phyloP scores from a whole-genome alignment of 1,140 invertebrate genomes.

The Zaprionus camerounensis region DNA sequence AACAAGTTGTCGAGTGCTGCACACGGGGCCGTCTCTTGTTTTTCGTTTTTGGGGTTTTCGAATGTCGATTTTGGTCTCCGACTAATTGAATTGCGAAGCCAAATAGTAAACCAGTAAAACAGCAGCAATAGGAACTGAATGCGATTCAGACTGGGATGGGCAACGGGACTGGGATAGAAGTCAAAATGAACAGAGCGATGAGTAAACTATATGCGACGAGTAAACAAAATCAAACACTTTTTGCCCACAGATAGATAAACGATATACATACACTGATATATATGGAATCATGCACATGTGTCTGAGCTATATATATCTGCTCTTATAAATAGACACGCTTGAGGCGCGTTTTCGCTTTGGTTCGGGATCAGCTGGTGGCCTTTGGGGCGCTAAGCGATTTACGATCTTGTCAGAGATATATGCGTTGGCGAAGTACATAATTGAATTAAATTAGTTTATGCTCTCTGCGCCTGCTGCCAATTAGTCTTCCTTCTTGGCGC shows the following conservation, averaged over 20 bases:
- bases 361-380: slow-evolving; percentile 18
- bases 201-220: slow-evolving; percentile 25
- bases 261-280: not conserved
- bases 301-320: not conserved
- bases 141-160: not conserved
- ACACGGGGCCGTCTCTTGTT: not conserved
- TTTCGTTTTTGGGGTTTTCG: slow-evolving; percentile 3
- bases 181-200: slow-evolving; percentile 10
- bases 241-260: not conserved
- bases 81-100: slow-evolving; percentile 46
- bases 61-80: slow-evolving; percentile 11
- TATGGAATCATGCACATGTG: not conserved
- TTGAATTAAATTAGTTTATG: slow-evolving; percentile 74
- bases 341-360: not conserved
- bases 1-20: not conserved
- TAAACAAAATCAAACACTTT: slow-evolving; percentile 35
- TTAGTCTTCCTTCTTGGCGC: slow-evolving; percentile 62
- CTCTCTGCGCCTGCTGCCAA: slow-evolving; percentile 59
- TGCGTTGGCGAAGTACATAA: slow-evolving; percentile 59
- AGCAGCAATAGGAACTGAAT: slow-evolving; percentile 16
- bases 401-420: slow-evolving; percentile 71
- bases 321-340: slow-evolving; percentile 23
- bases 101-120: slow-evolving; percentile 8
- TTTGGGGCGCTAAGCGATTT: slow-evolving; percentile 64
- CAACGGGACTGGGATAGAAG: not conserved